These are phyloP conservation scores for Lytechinus variegatus DNA, from an alignment of 35 echinoderm and acorn worm genomes.

Conservation along the genomic window DNA sequence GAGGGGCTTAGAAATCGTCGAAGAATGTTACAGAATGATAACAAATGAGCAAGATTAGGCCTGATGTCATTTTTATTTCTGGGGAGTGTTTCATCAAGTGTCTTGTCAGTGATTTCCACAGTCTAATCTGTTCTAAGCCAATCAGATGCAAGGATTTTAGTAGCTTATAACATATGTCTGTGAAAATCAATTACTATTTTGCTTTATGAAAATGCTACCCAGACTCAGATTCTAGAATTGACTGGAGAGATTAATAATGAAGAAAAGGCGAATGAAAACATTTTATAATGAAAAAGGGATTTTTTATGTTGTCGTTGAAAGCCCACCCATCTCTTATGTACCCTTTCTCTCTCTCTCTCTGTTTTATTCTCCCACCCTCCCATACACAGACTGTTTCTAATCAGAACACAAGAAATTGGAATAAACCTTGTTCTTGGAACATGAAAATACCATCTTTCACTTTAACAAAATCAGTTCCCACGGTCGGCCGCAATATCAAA, in stretches of 20 bases:
- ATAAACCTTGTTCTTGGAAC: background rate
- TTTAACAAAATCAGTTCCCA: background rate
- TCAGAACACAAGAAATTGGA: background rate
- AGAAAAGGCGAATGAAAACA: background rate
- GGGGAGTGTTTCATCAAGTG: too few relatives aligned
- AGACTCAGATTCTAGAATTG: background rate
- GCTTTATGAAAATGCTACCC: too few relatives aligned
- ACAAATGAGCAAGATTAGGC: background rate
- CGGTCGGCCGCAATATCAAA: background rate
- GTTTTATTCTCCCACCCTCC: background rate
- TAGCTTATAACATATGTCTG: too few relatives aligned
- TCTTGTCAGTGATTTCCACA: too few relatives aligned
- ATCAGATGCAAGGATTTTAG: too few relatives aligned
- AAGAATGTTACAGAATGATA: background rate
- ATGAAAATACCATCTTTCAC: background rate
- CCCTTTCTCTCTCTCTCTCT: background rate
- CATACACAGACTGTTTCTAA: background rate
- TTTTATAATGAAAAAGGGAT: background rate
- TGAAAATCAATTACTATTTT: too few relatives aligned
- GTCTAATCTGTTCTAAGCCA: too few relatives aligned
- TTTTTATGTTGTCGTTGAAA: background rate
- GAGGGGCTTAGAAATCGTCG: background rate
- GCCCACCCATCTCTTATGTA: background rate
- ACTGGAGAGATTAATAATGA: background rate
- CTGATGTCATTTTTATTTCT: background rate